Evolutionary conservation across 1,140 invertebrate species (phyloP), one percentile per base, ranked within the genome.

Genomic region (Leptopilina clavipes): DNA sequence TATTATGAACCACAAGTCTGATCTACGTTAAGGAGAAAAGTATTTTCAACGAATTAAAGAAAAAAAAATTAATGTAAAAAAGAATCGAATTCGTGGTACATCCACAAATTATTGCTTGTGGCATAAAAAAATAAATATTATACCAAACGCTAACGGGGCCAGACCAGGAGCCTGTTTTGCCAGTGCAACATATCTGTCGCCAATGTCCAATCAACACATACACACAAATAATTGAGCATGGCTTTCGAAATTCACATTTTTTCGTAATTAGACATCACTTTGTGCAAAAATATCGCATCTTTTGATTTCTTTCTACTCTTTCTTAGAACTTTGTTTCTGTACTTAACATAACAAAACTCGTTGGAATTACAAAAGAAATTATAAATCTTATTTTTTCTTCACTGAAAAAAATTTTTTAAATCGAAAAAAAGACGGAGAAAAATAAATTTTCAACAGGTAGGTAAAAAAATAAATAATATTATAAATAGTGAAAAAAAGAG

Each of bases 181-280:
- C 12, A 31, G 12, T 14, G 22, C 25, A 65, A 14, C 22, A 7
- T 65, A 31, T 65, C 22, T 65, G 59, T 65, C 59, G 14, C 59
- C 59, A 65, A 31, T 54, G 56, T 31, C 56, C 19, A 59, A 25
- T 59, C 56, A 59, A 59, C 56, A 31, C 25, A 31, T 31, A 31
- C 25, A 31, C 25, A 65, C 22, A 65, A 65, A 65, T 65, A 65
- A 65, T 65, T 65, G 59, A 65, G 25, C 59, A 12, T 65, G 11
- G 22, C 59, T 65, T 65, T 65, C 59, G 22, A 65, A 65, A 65
- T 31, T 31, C 59, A 22, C 19, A 65, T 65, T 65, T 65, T 65
- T 65, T 37, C 59, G 59, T 65, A 65, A 65, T 65, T 65, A 65
- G 59, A 31, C 25, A 65, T 31, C 59, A 65, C 11, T 31, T 31